Conservation (phyloP, 2,113 vertebrate species). For the Eurystomus gularis region DNA sequence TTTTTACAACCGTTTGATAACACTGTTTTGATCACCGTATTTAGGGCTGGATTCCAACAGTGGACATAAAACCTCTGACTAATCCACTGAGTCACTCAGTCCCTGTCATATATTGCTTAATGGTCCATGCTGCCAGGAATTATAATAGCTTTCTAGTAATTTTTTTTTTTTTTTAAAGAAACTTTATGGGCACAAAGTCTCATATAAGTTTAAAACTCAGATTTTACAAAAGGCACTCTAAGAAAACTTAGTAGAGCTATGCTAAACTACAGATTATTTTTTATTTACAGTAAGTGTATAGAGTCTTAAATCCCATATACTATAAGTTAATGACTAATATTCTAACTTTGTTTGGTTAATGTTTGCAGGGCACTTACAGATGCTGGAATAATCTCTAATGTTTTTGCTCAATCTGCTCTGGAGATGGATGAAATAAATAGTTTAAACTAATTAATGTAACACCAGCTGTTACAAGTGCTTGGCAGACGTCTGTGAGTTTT, state of each 20-base stretch:
- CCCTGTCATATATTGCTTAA: conserved; percentile 81
- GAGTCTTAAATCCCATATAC: conserved; percentile 77
- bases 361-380: conserved; percentile 99
- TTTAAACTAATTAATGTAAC: conserved; percentile 99
- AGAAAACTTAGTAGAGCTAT: conserved; percentile 17
- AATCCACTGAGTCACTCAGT: conserved; percentile 79
- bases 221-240: conserved; percentile 35
- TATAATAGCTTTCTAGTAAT: conserved; percentile 75
- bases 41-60: conserved; percentile 80
- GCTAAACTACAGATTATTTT: background rate
- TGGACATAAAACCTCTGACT: conserved; percentile 80
- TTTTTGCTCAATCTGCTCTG: conserved; percentile 99
- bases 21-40: conserved; percentile 78
- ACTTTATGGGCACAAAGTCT: conserved; percentile 68
- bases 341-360: conserved; percentile 93
- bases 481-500: conserved; percentile 99
- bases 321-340: conserved; percentile 87
- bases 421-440: conserved; percentile 99
- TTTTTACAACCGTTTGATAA: conserved; percentile 82
- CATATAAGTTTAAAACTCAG: conserved; percentile 60
- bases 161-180: conserved; percentile 74
- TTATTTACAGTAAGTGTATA: conserved; percentile 12
- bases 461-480: conserved; percentile 99
- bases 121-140: conserved; percentile 78
- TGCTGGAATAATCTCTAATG: conserved; percentile 99